phyloP scores from a whole-genome alignment of 1,140 invertebrate species.

The Sipha flava region DNA sequence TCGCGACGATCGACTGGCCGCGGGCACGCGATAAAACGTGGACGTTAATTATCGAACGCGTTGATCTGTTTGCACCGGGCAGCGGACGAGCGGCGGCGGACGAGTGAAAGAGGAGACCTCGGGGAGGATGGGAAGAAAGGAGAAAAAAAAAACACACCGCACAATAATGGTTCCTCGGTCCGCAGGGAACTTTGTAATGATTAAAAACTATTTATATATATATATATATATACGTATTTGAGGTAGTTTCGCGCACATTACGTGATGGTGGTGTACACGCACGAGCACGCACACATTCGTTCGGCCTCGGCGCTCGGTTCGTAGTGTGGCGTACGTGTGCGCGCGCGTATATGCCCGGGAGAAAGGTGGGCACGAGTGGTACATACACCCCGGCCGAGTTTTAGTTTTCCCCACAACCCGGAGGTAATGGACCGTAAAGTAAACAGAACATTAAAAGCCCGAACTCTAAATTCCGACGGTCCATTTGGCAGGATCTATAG shows the following conservation, averaged over 20 bases:
- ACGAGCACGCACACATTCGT: no score
- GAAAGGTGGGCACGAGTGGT: not conserved
- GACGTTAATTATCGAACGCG: not conserved
- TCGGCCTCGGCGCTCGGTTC: no score
- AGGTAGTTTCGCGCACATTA: not conserved
- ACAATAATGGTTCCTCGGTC: not conserved
- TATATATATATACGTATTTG: no score
- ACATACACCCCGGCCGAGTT: not conserved
- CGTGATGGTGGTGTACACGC: not conserved
- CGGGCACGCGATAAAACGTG: not conserved
- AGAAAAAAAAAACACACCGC: not conserved
- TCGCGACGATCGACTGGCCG: no score
- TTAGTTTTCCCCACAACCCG: not conserved
- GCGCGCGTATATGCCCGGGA: not conserved
- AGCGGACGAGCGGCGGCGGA: not conserved
- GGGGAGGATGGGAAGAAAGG: no score
- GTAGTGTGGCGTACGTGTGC: not conserved
- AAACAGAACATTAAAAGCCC: conserved; percentile 27
- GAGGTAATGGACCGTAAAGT: conserved; percentile 31
- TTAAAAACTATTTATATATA: conserved; percentile 32
- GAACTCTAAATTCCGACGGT: conserved; percentile 16
- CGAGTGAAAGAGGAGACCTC: no score
- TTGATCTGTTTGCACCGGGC: not conserved
- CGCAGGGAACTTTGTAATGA: not conserved
- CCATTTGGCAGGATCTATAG: conserved; percentile 24